Evolutionary conservation across 2,113 vertebrate genomes (phyloP), one percentile per base, ranked within the genome.

Genomic region (Isichthys henryi): DNA sequence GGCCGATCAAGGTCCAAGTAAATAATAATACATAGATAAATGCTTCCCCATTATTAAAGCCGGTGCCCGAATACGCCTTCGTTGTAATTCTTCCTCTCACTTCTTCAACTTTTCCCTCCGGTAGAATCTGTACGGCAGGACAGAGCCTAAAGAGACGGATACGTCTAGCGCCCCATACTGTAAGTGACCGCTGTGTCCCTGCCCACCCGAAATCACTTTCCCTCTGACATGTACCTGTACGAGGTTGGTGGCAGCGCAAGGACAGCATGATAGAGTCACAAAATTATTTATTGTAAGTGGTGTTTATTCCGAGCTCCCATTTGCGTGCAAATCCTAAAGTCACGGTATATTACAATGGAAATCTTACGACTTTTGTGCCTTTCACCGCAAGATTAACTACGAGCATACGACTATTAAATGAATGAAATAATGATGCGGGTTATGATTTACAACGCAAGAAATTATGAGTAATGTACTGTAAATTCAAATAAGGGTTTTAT

Each of bases 271-370:
- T 91, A 92, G 91, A 93, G 92, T 92, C 92, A 91, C 93, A 92
- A 89, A 92, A 93, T 91, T 89, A 94, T 95, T 95, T 93, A 93
- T 91, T 92, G 89, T 94, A 94, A 95, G 92, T 92, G 82, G 74
- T 93, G 91, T 91, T 94, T 89, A 93, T 45, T 83, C 89, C 88
- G 86, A 90, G 48, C 89, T 89, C 91, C 88, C 90, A 90, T 89
- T 84, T 89, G 45, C 13, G 80, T 52, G 19, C n/a, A 56, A 23
- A 50, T 15, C n/a, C 17, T 48, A 50, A 70, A 49, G 31, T 50
- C 13, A 23, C 49, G 43, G 15, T 19, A 77, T 21, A 52, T 45
- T 23, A 23, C 2, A 74, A 48, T 77, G n/a, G n/a, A 70, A 45
- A 15, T n/a, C 17, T 88, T 35, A 39, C 3, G 31, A 5, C 52